Evolutionary conservation across 1,140 invertebrate species (phyloP), one percentile per base, ranked within the genome.

Genomic region (Eupristina koningsbergeri): DNA sequence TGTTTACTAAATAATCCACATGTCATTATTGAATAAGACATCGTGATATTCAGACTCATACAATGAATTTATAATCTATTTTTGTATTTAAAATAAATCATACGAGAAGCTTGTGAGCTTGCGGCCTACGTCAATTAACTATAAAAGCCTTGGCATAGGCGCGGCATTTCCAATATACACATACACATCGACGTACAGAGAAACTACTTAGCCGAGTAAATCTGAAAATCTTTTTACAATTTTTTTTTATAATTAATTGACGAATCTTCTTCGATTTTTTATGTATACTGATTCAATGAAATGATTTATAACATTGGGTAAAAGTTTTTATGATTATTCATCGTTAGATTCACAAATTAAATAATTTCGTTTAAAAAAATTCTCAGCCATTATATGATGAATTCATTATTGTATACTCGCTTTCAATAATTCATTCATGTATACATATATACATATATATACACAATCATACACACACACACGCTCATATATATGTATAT

Each of bases 211-310:
- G 64, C 31, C 22, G 1, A n/a, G 53, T 26, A 67, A 67, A 36
- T 5, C 45, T 53, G 45, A 80, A 69, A 80, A 80, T 69, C 53
- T 41, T n/a, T n/a, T 53, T 71, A 41, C 8, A 45, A 45, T 29
- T 80, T 69, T 29, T 41, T 79, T 8, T 17, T 3, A 36, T 29
- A 6, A 11, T 53, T 64, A 17, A 39, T 22, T n/a, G 75, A 53
- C 75, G n/a, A 53, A 41, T 53, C 36, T 61, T 1, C 36, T 0
- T n/a, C 17, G 41, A 36, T 22, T 41, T 63, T 63, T 63, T 78
- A 22, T 63, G 6, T 63, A 39, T 17, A 8, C 22, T 7, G n/a
- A 17, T 34, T 26, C 0, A 3, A 22, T 13, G 50, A 76, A 61
- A n/a, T 19, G 22, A 1, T 61, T 9, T 61, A 22, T 13, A 26